phyloP scores from a whole-genome alignment of 2,797 vertebrate genomes.

The Crax fasciolata region DNA sequence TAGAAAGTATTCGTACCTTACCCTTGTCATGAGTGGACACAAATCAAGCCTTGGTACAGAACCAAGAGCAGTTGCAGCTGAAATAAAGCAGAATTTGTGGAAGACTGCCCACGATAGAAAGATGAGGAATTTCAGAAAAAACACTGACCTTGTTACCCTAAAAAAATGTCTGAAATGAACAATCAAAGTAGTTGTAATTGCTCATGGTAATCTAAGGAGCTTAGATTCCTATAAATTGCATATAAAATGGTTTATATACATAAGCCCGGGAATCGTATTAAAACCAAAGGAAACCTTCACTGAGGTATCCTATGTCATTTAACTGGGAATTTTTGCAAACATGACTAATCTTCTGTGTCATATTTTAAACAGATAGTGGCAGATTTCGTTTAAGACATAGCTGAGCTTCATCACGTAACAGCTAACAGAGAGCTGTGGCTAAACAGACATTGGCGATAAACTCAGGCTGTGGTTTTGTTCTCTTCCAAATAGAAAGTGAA shows the following conservation, averaged over 20 bases:
- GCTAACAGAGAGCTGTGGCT: background rate
- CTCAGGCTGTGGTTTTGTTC: background rate
- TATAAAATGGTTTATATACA: background rate
- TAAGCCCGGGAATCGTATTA: background rate
- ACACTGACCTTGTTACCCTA: background rate
- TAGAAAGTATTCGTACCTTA: background rate
- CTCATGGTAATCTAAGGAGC: background rate
- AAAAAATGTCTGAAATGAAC: background rate
- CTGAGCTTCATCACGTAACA: background rate
- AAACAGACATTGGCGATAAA: background rate
- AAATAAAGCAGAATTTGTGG: background rate
- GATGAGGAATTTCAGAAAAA: background rate
- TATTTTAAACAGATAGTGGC: background rate
- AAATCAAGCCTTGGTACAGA: background rate
- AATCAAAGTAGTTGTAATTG: background rate
- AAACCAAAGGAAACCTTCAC: background rate
- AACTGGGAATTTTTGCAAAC: background rate
- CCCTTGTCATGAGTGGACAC: background rate
- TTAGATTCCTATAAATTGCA: background rate
- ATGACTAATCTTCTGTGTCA: background rate
- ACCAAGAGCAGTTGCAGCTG: background rate
- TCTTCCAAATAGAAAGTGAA: background rate
- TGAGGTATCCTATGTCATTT: background rate
- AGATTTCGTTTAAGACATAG: background rate
- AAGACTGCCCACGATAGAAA: background rate